A percentile compares a stretch with the other conserved stretches of the same genome.
These are phyloP conservation scores for Morelia viridis DNA, from an alignment of 2,797 vertebrate genomes.

Conservation along the genomic window DNA sequence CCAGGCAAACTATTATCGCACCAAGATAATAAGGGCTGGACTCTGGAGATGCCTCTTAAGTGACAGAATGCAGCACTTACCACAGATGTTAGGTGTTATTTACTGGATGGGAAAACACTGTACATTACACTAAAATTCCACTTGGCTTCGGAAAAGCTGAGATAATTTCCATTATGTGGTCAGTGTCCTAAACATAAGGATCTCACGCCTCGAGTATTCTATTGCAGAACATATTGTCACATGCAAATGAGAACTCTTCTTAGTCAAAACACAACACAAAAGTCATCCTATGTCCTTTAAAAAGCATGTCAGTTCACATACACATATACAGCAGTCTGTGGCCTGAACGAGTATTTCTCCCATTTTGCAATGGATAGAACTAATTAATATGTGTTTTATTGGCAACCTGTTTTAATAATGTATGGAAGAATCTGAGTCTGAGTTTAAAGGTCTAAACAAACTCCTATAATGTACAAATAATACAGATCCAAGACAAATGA, in stretches of 20 bases:
- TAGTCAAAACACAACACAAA: not conserved
- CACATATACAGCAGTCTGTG: not conserved
- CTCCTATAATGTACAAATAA: not conserved
- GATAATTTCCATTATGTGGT: conserved; percentile 25
- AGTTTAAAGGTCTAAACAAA: not conserved
- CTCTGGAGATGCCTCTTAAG: conserved; percentile 14
- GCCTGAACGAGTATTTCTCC: not conserved
- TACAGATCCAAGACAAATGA: not conserved
- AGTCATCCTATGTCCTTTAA: not conserved
- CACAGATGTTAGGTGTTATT: conserved; percentile 14
- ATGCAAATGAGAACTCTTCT: not conserved
- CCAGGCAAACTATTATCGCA: conserved; percentile 16
- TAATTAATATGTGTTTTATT: not conserved
- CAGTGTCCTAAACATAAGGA: conserved; percentile 17
- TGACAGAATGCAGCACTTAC: conserved; percentile 17
- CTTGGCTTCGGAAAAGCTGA: not conserved
- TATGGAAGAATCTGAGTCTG: not conserved
- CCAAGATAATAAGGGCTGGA: not conserved
- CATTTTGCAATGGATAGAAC: not conserved
- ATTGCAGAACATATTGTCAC: conserved; percentile 4
- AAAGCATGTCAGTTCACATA: not conserved
- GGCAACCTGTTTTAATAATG: not conserved
- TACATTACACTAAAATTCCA: conserved; percentile 26
- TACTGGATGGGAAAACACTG: not conserved
- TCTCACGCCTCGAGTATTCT: conserved; percentile 2